Evolutionary conservation across 2,888 invertebrate species (phyloP), one percentile per base, ranked within the genome.

Genomic region (Conchocele bisecta): DNA sequence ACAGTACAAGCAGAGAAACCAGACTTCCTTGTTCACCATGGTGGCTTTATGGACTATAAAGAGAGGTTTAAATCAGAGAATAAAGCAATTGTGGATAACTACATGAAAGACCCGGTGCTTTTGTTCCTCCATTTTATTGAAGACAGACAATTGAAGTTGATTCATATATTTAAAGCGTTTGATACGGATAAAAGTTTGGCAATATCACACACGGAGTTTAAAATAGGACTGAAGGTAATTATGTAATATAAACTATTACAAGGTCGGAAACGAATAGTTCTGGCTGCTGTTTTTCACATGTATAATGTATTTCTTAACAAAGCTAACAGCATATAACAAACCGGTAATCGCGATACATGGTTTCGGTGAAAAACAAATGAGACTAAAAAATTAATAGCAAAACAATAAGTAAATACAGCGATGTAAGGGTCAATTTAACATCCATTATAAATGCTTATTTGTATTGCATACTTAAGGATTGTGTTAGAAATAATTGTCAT

Each of bases 121-220:
- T 83, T 84, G 39, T 79, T 87, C 35, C 72, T 81, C 31, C 51
- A 70, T 31, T 86, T 79, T 56, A 73, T 83, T 1, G 78, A 83
- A n/a, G 66, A 70, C 5, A 59, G 72, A n/a, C 75, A 81, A 29
- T 53, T 84, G 17, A 72, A 85, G 22, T 68, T 85, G 13, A 53
- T 33, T 53, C 86, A 88, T 57, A 66, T 88, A 33, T 87, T 88
- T 73, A 80, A 75, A 37, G 70, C 68, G 48, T 79, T 87, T 22
- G 88, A 88, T 75, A 77, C 56, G 15, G 85, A 88, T 65, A 77
- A 81, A 41, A 86, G 81, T 31, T 77, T 79, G 42, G 57, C 77
- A 20, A 46, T 88, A 22, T 67, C 80, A 2, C 37, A 54, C 6
- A 70, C 77, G 11, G 88, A 88, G 60, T 82, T 88, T 37, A 68